Evolutionary conservation across 2,888 invertebrate genomes (phyloP), one percentile per base, ranked within the genome.

Genomic region (Clitarchus hookeri): DNA sequence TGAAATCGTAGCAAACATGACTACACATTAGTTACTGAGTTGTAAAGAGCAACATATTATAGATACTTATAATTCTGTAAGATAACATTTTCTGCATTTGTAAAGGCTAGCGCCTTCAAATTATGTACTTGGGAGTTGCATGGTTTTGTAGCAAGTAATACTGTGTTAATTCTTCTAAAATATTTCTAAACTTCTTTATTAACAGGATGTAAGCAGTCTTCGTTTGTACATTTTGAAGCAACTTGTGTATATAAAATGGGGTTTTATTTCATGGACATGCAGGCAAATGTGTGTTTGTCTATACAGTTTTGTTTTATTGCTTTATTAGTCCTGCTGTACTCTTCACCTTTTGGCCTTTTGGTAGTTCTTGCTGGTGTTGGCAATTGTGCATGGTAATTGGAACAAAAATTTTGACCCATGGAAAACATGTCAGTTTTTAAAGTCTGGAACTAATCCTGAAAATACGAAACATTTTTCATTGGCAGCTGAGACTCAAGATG

Each of bases 401-500:
- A 65, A n/a, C 19, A 65, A 65, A 65, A 65, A 0, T 65, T 65
- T 65, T 65, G 19, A n/a, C 65, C 65, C 65, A 65, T 65, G 65
- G 65, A 23, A 65, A 65, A 65, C 65, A 16, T 65, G 65, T 65
- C 65, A 8, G 16, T 65, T n/a, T 65, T 83, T 11, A 9, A n/a
- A 23, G 26, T 25, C 48, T 53, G 77, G 65, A 27, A 84, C 25
- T n/a, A 84, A 26, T 26, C 13, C 26, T 26, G n/a, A 77, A 26
- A 54, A 23, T 36, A n/a, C 53, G 2, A 53, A 36, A 26, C 53
- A 65, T 54, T 54, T 36, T 23, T 26, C 65, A n/a, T 77, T 80
- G 27, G 44, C 77, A 44, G 87, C 83, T 53, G 19, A 86, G 44
- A 83, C 78, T 19, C 84, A 86, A 27, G 84, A 85, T 36, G 88